Base-by-base conservation (phyloP, 2,113 vertebrate species). In the Gadus macrocephalus region DNA sequence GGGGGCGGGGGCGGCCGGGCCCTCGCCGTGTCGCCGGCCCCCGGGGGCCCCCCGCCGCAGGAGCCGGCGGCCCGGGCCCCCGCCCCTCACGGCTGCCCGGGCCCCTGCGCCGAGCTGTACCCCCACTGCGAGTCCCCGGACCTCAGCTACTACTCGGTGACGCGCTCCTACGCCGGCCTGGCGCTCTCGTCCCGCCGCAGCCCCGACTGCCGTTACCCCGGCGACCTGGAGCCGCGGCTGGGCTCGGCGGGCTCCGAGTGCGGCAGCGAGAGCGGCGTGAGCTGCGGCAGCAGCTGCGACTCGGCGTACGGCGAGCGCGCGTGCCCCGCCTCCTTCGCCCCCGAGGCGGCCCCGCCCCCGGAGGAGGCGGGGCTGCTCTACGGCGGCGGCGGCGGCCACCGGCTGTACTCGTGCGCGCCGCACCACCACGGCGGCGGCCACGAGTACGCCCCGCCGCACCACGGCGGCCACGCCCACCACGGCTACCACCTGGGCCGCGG, bases 41-140 rank as follows among this genome's bases (percentile, higher is more conserved):
- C 92, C 55, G 95, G 93, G 4, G 92, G 93, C 76, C 92, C 94
- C 76, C 92, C 94, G 75, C 84, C 93, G 83, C 95, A 94, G 88
- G 95, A 96, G 80, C 92, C 90, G 59, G 93, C 93, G 82, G 85
- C 92, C 79, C 90, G 94, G 91, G 87, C 88, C 74, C 78, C 64
- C 71, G 81, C 81, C 2, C 81, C 81, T 64, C 92, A 92, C 68
- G 90, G 91, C 0, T 89, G 77, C 85, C 90, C 92, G 58, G 85
- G 89, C 61, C 90, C 93, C 81, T 79, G 91, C 88, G 94, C 94
- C 3, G 96, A 98, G 75, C 93, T 93, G 62, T 97, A 97, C 85
- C 95, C 94, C 53, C 95, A 95, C 91, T 96, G 94, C n/a, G 95
- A 98, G 77, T 96, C 96, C 15, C 94, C 95, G 1, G 96, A 98